Base-by-base conservation (phyloP, 2,888 invertebrate genomes). In the Encarsia formosa region DNA sequence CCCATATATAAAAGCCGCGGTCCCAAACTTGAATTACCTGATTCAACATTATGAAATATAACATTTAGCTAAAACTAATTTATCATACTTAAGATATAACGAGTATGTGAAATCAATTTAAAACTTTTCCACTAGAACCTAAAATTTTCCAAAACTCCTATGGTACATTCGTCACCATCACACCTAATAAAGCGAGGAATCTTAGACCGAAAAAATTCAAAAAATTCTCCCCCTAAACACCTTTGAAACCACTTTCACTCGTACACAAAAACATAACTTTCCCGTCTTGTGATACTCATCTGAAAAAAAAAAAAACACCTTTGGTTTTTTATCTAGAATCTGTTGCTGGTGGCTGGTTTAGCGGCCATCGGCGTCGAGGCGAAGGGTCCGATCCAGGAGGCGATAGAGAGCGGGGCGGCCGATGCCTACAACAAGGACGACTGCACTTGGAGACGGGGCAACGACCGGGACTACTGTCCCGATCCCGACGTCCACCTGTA, bases 381-480 rank as follows among this genome's bases (percentile, higher is more conserved):
- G 2, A 59, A 56, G 1, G 73, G 73, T 1, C 73, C 73, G 3
- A 72, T 73, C 15, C 66, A 66, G n/a, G 73, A 72, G 15, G 73
- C 72, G 3, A 70, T 73, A 19, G 62, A 72, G 11, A 73, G 64
- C 49, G 73, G 73, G 1, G 78, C 79, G 47, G 77, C 77, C 39
- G 67, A 63, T 5, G 67, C 69, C 1, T 86, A 85, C 64, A 79
- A 81, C 2, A 80, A 83, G 0, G 82, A 84, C 41, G 82, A 87
- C 63, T 88, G 88, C 71, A 74, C 82, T 13, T 87, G 86, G 86
- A 75, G 84, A 43, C 78, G 85, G 13, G 77, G 77, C 13, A 77
- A 79, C 59, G 84, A 84, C 49, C 76, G 79, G 35, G 84, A 84
- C 60, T 73, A 77, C n/a, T 88, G 88, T 63, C 87, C 88, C 0